These are phyloP conservation scores for Phaethon lepturus DNA, from an alignment of 2,113 vertebrate genomes.

Conservation along the genomic window DNA sequence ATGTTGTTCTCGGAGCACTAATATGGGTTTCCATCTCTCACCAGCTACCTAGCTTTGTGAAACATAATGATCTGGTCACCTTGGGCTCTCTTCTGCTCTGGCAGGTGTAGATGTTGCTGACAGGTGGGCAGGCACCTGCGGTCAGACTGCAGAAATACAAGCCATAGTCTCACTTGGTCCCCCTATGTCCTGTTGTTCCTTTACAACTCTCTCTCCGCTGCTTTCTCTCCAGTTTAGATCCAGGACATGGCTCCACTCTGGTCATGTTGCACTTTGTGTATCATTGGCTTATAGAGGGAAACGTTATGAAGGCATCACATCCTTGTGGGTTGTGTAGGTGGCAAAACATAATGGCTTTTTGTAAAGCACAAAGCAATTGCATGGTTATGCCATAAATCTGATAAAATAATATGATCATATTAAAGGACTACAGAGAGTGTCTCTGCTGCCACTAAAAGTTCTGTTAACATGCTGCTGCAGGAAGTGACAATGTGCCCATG, in stretches of 20 bases:
- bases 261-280: background rate
- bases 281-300: background rate
- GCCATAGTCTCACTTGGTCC: rapidly evolving
- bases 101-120: background rate
- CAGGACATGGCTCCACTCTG: background rate
- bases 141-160: background rate
- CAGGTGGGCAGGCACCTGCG: background rate
- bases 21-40: background rate
- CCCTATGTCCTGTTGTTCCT: background rate
- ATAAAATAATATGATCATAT: background rate
- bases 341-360: background rate
- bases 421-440: background rate
- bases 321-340: background rate
- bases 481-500: background rate
- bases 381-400: background rate
- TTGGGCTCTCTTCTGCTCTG: background rate
- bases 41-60: background rate
- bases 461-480: background rate
- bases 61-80: background rate
- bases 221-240: background rate
- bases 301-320: background rate
- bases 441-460: background rate
- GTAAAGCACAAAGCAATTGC: background rate
- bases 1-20: background rate
- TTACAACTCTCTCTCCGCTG: background rate